These are phyloP conservation scores for Alligator mississippiensis DNA, from an alignment of 2,113 vertebrate genomes.

Conservation along the genomic window DNA sequence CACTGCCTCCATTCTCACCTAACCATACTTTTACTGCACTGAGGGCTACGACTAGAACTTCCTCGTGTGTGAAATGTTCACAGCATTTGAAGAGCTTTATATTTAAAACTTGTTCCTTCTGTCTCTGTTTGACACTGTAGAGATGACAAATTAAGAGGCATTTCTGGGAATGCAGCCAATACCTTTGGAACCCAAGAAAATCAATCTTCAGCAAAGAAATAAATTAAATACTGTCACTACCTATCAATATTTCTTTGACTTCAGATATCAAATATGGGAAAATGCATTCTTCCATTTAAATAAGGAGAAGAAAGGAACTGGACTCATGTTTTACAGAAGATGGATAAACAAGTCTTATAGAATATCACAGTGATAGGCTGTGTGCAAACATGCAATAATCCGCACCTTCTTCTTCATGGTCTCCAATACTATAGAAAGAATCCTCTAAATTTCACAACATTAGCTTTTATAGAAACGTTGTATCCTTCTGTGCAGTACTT, in stretches of 20 bases:
- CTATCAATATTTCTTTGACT: constrained; percentile 67
- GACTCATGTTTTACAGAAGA: background rate
- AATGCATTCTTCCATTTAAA: constrained; percentile 58
- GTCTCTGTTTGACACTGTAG: constrained; percentile 18
- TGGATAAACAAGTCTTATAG: background rate
- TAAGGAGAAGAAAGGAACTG: constrained; percentile 31
- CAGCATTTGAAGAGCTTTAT: background rate
- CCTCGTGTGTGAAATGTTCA: background rate
- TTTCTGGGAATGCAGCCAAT: constrained; percentile 67
- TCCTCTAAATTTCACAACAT: background rate
- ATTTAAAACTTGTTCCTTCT: constrained; percentile 47
- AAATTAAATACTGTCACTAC: constrained; percentile 55
- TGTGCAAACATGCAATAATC: constrained; percentile 6
- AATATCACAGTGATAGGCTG: background rate
- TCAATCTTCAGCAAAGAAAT: constrained; percentile 65
- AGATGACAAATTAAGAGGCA: constrained; percentile 50
- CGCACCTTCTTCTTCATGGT: background rate
- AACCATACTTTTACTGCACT: background rate
- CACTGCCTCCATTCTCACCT: background rate
- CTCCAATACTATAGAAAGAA: constrained; percentile 15
- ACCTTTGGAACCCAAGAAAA: constrained; percentile 46
- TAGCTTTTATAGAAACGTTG: constrained; percentile 18
- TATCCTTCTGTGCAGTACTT: background rate
- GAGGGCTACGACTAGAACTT: background rate
- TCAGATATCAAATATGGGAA: constrained; percentile 36